Evolutionary conservation across 2,797 vertebrate genomes (phyloP).

Genomic region (Xiphorhynchus erythropygius): DNA sequence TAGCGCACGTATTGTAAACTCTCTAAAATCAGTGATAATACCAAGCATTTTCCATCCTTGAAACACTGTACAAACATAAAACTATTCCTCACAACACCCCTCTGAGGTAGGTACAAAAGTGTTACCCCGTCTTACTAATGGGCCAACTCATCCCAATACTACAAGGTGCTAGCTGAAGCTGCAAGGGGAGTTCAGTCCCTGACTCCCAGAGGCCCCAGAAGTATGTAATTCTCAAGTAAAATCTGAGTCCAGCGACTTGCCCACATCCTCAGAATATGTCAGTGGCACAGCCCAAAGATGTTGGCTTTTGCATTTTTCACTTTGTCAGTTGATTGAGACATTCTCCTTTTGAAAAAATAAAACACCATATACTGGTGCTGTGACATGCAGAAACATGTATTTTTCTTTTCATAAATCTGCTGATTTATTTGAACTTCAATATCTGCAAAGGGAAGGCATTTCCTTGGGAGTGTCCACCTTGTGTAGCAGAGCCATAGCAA

Average conservation of each 20-base stretch:
- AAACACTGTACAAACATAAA: conserved; percentile 41
- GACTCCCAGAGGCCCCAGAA: neutral
- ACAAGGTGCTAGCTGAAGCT: conserved; percentile 40
- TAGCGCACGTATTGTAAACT: conserved; percentile 19
- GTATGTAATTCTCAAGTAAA: neutral
- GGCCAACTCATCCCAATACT: neutral
- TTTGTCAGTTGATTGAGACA: neutral
- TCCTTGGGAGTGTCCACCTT: neutral
- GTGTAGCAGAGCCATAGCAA: neutral
- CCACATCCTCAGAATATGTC: neutral
- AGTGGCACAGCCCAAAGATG: neutral
- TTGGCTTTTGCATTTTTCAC: neutral
- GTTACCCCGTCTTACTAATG: neutral
- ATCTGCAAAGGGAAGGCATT: neutral
- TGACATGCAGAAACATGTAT: neutral
- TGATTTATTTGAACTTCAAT: neutral
- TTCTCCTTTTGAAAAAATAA: neutral
- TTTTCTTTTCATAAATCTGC: neutral
- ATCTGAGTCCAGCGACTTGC: neutral
- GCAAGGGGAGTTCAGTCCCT: neutral
- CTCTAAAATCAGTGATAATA: conserved; percentile 29
- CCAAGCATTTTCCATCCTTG: conserved; percentile 22
- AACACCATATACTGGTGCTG: neutral
- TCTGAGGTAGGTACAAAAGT: conserved; percentile 57
- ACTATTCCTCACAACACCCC: conserved; percentile 66